These are phyloP conservation scores for Struthio camelus DNA, from an alignment of 2,113 vertebrate genomes.

Conservation along the genomic window DNA sequence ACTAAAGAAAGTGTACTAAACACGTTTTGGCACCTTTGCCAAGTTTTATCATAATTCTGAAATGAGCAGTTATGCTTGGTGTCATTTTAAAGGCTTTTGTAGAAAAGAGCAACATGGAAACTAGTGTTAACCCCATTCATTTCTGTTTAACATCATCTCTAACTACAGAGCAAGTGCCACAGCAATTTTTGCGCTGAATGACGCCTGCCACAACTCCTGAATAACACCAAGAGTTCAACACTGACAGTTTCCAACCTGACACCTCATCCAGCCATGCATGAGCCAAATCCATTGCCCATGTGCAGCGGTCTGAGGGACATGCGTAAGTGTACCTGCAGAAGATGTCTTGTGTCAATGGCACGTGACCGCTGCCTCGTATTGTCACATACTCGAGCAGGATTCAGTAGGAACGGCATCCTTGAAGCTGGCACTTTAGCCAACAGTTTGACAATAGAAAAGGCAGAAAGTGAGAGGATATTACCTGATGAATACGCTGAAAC, in stretches of 20 bases:
- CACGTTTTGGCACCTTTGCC: background rate
- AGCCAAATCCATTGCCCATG: background rate
- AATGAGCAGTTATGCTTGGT: background rate
- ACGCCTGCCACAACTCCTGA: fast-evolving
- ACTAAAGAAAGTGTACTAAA: background rate
- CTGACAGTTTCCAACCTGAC: no score
- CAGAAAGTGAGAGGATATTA: background rate
- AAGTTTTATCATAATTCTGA: background rate
- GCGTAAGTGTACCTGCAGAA: background rate
- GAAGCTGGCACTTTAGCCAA: background rate
- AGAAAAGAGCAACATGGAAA: background rate
- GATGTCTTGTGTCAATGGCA: background rate
- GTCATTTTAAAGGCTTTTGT: background rate
- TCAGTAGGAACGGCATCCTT: background rate
- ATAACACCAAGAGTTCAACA: background rate
- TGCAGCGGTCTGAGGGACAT: background rate
- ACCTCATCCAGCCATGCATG: background rate
- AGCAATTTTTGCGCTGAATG: background rate
- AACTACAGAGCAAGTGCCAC: background rate
- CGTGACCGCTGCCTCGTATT: background rate
- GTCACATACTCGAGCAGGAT: background rate
- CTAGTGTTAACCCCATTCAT: background rate
- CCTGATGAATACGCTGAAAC: background rate
- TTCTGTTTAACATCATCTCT: background rate
- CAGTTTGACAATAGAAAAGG: background rate